These are phyloP conservation scores for Pristionchus arcanus DNA, from an alignment of 2,888 invertebrate species.

Conservation along the genomic window DNA sequence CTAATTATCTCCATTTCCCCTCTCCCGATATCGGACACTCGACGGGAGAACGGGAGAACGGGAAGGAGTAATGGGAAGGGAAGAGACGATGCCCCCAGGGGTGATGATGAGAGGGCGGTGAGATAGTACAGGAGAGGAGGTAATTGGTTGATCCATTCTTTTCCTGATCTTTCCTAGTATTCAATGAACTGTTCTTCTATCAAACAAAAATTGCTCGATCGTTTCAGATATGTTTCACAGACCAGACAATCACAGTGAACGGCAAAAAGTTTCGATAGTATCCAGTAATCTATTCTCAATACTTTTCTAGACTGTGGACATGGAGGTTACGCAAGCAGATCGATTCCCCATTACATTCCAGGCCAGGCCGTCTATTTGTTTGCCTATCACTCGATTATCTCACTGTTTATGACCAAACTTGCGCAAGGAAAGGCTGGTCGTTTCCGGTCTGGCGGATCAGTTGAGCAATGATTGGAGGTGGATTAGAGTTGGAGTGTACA, in stretches of 20 bases:
- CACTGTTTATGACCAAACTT: slow-evolving; percentile 27
- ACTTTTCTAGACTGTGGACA: neutral
- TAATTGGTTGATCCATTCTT: neutral
- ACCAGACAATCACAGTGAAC: too few relatives aligned
- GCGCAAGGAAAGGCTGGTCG: neutral
- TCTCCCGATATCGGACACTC: neutral
- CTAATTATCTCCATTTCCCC: neutral
- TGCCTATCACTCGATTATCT: slow-evolving; percentile 31
- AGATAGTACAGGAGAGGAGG: neutral
- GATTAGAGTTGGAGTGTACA: slow-evolving; percentile 12
- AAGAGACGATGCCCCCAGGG: neutral
- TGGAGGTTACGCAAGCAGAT: neutral
- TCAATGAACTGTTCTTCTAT: too few relatives aligned
- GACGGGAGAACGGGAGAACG: neutral
- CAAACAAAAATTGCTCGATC: too few relatives aligned
- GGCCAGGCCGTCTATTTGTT: neutral
- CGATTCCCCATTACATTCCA: neutral
- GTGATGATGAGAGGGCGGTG: neutral
- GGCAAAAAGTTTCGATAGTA: too few relatives aligned
- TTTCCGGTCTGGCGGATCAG: slow-evolving; percentile 31
- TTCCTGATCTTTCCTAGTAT: neutral
- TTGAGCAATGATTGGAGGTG: neutral
- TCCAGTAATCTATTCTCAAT: too few relatives aligned
- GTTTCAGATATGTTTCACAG: too few relatives aligned
- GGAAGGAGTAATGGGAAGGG: slow-evolving; percentile 13